These are phyloP conservation scores for Eupithecia dodoneata DNA, from an alignment of 2,888 invertebrate species.

Conservation along the genomic window DNA sequence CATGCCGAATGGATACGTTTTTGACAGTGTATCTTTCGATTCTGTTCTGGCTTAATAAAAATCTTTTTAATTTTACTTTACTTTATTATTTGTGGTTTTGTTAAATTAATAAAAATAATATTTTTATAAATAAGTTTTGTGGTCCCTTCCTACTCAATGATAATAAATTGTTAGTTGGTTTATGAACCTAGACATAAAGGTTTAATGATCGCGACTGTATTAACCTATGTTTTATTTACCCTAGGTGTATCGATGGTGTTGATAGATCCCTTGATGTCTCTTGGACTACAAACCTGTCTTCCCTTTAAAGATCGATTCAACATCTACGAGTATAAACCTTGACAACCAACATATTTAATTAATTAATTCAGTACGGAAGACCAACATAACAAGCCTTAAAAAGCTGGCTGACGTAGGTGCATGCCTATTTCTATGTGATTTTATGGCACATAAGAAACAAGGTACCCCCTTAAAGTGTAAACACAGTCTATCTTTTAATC, in stretches of 20 bases:
- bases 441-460: background rate
- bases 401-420: background rate
- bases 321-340: slow-evolving; percentile 23
- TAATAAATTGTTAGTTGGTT: background rate
- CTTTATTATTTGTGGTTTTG: background rate
- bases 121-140: background rate
- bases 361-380: slow-evolving; percentile 26
- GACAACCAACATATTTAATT: slow-evolving; percentile 22
- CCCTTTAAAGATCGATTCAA: slow-evolving; percentile 20
- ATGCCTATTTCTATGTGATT: background rate
- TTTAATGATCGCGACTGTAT: background rate
- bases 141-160: background rate
- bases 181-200: no score
- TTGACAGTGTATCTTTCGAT: no score
- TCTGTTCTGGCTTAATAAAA: no score
- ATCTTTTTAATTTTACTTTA: no score
- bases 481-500: background rate
- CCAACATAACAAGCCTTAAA: background rate
- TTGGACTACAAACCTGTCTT: slow-evolving; percentile 11
- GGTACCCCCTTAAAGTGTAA: background rate
- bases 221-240: no score
- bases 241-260: no score
- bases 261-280: slow-evolving; percentile 6
- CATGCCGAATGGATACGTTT: no score
- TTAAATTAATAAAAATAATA: background rate